A percentile compares a stretch with the other conserved stretches of the same genome.
Conservation (phyloP, 2,113 vertebrate genomes). For the Coptodon rendalli region DNA sequence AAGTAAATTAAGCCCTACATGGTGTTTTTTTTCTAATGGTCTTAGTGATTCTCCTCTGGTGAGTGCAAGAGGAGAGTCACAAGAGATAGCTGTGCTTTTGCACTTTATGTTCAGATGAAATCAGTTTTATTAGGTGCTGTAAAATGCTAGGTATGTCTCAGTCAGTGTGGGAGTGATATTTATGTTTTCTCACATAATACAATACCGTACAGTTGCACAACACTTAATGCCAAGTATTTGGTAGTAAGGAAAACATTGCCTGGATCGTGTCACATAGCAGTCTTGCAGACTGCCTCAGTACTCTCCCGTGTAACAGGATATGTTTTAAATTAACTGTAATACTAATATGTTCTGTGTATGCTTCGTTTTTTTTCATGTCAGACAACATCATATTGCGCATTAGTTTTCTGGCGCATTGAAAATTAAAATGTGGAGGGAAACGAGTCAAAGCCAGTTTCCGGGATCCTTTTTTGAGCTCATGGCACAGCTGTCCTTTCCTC, state of each 20-base stretch:
- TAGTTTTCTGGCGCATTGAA: neutral
- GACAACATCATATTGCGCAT: neutral
- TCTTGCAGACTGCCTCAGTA: neutral
- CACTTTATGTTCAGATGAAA: neutral
- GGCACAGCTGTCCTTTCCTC: constrained; percentile 10
- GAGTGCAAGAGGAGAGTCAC: neutral
- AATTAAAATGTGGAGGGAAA: neutral
- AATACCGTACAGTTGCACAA: neutral
- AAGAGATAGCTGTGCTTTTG: neutral
- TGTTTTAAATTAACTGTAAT: neutral
- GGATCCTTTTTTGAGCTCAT: neutral
- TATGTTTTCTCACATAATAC: neutral
- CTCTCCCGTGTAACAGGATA: neutral
- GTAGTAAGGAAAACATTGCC: neutral
- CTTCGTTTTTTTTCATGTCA: neutral
- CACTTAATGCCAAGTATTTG: neutral
- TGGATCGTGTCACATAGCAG: neutral
- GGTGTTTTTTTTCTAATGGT: neutral
- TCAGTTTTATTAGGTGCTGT: neutral
- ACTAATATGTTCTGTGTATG: neutral
- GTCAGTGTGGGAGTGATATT: neutral
- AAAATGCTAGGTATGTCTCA: neutral
- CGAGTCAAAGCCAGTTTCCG: neutral
- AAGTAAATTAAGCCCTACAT: neutral
- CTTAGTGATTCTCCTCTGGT: neutral